Evolutionary conservation across 2,888 invertebrate genomes (phyloP).

Genomic region (Actias luna): DNA sequence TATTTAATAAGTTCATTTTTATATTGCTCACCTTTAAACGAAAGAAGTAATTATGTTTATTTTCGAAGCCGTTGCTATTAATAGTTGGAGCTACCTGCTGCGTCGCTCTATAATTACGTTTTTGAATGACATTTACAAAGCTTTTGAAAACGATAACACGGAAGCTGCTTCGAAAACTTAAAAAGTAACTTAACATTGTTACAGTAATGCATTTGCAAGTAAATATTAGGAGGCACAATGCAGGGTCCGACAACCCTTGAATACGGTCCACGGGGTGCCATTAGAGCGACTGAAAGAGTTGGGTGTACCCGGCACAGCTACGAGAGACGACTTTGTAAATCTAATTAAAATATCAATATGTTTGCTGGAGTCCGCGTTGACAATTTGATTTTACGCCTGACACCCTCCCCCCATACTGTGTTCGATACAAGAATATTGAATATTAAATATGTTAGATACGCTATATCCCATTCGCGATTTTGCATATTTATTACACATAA

Average conservation of each 20-base stretch:
- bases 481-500: conserved; percentile 14
- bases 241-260: conserved; percentile 76
- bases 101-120: conserved; percentile 75
- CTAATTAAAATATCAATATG: conserved; percentile 83
- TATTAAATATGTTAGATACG: conserved; percentile 29
- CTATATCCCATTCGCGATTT: conserved; percentile 6
- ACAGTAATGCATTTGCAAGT: conserved; percentile 80
- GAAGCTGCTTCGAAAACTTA: conserved; percentile 78
- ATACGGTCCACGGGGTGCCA: conserved; percentile 78
- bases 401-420: conserved; percentile 25
- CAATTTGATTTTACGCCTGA: conserved; percentile 79
- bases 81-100: conserved; percentile 69
- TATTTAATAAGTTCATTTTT: conserved; percentile 35
- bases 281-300: conserved; percentile 79
- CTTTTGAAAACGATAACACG: conserved; percentile 81
- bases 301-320: conserved; percentile 68
- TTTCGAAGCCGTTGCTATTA: conserved; percentile 57
- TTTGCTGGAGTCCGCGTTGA: conserved; percentile 72
- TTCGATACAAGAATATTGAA: conserved; percentile 30
- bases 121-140: conserved; percentile 72
- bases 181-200: conserved; percentile 79
- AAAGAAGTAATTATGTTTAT: conserved; percentile 65
- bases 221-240: conserved; percentile 79
- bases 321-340: conserved; percentile 75
- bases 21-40: conserved; percentile 52